phyloP scores from a whole-genome alignment of 2,797 vertebrate genomes.

The Siniperca obscura region DNA sequence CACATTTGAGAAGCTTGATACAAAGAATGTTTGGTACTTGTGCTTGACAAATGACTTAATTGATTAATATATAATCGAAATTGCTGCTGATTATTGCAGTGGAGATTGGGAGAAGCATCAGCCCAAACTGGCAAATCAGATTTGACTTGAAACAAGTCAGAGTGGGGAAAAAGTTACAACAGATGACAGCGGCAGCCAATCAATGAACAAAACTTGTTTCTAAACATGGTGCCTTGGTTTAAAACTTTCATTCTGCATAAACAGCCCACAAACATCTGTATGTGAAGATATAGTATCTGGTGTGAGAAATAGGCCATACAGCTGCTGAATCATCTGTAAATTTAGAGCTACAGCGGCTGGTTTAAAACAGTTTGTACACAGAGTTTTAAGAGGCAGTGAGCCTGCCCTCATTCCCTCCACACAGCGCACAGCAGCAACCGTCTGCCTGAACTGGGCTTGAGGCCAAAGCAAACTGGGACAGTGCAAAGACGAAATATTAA shows the following conservation, averaged over 20 bases:
- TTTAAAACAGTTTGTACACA: conserved; percentile 21
- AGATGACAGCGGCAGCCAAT: not conserved
- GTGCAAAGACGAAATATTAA: conserved; percentile 38
- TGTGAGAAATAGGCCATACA: not conserved
- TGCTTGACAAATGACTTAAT: not conserved
- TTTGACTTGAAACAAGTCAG: not conserved
- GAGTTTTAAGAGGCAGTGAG: conserved; percentile 31
- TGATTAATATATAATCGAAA: not conserved
- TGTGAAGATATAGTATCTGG: not conserved
- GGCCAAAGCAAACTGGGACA: conserved; percentile 54
- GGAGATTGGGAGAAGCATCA: not conserved
- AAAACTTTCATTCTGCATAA: not conserved
- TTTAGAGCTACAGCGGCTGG: conserved; percentile 5
- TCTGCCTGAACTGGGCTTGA: conserved; percentile 33
- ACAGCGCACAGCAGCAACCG: conserved; percentile 25
- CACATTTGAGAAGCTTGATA: not conserved
- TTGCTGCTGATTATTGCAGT: not conserved
- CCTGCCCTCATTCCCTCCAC: conserved; percentile 23
- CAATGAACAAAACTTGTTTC: not conserved
- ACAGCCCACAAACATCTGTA: not conserved
- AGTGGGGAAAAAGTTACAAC: not conserved
- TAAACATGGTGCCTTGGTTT: not conserved
- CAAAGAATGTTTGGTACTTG: not conserved
- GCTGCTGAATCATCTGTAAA: conserved; percentile 11
- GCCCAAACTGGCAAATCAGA: not conserved